Conservation (phyloP, 2,113 vertebrate genomes). For the Pteronura brasiliensis region DNA sequence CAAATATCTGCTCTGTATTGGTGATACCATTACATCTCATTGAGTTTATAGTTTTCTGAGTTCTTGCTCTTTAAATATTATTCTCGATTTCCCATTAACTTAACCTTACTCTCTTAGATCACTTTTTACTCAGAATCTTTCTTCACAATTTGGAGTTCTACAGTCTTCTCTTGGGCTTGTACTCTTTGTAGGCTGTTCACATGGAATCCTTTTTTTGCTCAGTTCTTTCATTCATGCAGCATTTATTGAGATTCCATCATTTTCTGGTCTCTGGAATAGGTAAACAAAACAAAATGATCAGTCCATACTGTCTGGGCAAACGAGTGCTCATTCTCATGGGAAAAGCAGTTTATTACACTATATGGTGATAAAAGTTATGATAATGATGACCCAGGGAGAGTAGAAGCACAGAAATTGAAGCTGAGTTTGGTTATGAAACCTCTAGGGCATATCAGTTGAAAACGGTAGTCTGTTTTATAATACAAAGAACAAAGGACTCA, state of each 20-base stretch:
- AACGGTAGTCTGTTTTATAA: background rate
- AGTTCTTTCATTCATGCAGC: background rate
- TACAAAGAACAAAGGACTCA: background rate
- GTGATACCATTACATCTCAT: background rate
- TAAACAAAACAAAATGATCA: background rate
- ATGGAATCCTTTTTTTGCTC: background rate
- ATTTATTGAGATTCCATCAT: background rate
- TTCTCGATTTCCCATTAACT: background rate
- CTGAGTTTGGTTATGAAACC: background rate
- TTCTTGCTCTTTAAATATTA: background rate
- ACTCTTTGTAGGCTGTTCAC: background rate
- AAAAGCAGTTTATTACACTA: background rate
- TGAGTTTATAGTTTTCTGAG: background rate
- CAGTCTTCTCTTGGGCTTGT: background rate
- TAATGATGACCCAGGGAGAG: background rate
- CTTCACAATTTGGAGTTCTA: background rate
- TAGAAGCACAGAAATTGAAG: background rate
- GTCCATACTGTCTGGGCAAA: background rate
- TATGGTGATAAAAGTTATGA: background rate
- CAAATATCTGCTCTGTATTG: background rate
- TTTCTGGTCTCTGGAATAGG: background rate
- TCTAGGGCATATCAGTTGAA: background rate
- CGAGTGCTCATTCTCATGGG: background rate
- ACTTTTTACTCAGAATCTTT: conserved; percentile 16
- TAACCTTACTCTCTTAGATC: background rate